Percentiles rank a stretch among this genome's conserved stretches.
Evolutionary conservation across 2,888 invertebrate species (phyloP).

Genomic region (Hyles lineata): DNA sequence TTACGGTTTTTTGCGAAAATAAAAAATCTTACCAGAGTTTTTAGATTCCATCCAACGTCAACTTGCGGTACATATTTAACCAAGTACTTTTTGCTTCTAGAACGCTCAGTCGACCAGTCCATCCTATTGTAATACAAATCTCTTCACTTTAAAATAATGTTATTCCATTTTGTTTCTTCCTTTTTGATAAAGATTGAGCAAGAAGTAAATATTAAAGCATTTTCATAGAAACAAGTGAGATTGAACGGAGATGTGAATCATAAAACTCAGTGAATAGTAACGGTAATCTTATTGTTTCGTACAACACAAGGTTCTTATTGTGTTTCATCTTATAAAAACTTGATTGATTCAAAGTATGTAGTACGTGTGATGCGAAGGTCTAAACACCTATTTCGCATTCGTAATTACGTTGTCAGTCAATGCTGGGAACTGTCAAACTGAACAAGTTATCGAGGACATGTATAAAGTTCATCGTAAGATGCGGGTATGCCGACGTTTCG

Average conservation of each 20-base stretch:
- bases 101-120: constrained; percentile 2
- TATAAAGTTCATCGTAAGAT: constrained; percentile 53
- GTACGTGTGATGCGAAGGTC: constrained; percentile 51
- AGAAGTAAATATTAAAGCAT: constrained; percentile 33
- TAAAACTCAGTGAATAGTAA: constrained; percentile 27
- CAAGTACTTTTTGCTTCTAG: not conserved
- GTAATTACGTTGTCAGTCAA: constrained; percentile 74
- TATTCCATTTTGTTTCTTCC: not conserved
- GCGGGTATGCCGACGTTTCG: constrained; percentile 65
- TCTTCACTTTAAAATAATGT: not conserved
- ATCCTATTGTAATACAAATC: not conserved
- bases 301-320: constrained; percentile 18
- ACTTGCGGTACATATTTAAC: constrained; percentile 3
- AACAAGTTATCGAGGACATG: constrained; percentile 63
- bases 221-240: constrained; percentile 16
- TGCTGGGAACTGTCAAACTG: constrained; percentile 52
- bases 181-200: not conserved
- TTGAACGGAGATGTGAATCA: constrained; percentile 15
- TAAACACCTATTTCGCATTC: constrained; percentile 60
- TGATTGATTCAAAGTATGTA: constrained; percentile 43
- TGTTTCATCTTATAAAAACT: constrained; percentile 34
- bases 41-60: not conserved
- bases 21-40: not conserved
- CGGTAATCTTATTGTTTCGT: constrained; percentile 28
- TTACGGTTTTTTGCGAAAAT: not conserved